Evolutionary conservation across 2,797 vertebrate genomes (phyloP), one percentile per base, ranked within the genome.

Genomic region (Myotis vivesi): DNA sequence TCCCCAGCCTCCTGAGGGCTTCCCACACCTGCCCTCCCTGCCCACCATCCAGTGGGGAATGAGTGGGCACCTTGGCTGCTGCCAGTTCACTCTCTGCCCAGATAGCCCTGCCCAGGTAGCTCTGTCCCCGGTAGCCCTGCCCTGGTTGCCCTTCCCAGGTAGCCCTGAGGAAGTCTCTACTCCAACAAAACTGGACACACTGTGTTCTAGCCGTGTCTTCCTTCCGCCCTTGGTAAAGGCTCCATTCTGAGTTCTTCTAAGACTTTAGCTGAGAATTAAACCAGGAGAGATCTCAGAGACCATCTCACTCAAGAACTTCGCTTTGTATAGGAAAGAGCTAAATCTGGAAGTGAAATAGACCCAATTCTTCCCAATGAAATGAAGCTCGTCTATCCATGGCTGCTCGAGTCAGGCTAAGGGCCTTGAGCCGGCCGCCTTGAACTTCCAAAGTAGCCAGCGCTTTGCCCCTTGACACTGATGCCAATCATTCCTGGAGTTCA

Each of bases 11-110:
- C 13, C 1, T 1, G 11, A 62, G 36, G 38, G 23, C 36, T 36
- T 33, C 57, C 36, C 16, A 13, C 0, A 0, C 41, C 25, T 6
- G 1, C 4, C n/a, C 5, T 59, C 44, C 57, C 30, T 12, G 36
- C 46, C 25, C 36, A 0, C 13, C 9, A 10, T 5, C 25, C 33
- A 1, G 1, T 0, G 20, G 72, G 51, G 66, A 20, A 6, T 28
- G 44, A 71, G 46, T 51, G n/a, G 28, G 64, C 0, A 0, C 44
- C 71, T 23, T 36, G 49, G n/a, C 8, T 6, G 20, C 6, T 7
- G 22, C 72, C 82, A 82, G 55, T 20, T 16, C 17, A 4, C 2
- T 0, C 13, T 19, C 30, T 10, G 36, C 62, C 59, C 22, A 8
- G 85, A 55, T 28, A 6, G 30, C 49, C 30, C 46, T 8, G 38